phyloP scores from a whole-genome alignment of 2,113 vertebrate species.

The Crotalus tigris region DNA sequence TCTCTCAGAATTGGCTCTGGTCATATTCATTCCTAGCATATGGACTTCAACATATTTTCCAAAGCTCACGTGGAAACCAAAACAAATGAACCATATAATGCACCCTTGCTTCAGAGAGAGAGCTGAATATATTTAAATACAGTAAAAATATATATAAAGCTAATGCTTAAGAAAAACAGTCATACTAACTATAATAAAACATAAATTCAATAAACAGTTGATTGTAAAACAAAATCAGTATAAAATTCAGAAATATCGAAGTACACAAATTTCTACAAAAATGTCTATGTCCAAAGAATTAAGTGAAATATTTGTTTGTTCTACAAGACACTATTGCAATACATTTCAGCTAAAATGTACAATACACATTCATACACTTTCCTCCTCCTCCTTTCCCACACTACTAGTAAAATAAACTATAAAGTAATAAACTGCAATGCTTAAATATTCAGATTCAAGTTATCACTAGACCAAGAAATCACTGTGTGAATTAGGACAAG shows the following conservation, averaged over 20 bases:
- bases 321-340: neutral
- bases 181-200: neutral
- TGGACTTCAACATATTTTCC: neutral
- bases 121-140: neutral
- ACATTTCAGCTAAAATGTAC: neutral
- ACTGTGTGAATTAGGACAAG: neutral
- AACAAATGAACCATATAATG: neutral
- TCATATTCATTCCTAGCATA: neutral
- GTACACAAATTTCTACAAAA: neutral
- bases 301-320: neutral
- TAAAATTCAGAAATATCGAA: neutral
- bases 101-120: neutral
- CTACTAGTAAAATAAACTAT: neutral
- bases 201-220: neutral
- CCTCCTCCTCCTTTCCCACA: neutral
- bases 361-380: neutral
- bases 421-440: neutral
- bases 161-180: neutral
- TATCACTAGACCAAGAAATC: neutral
- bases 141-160: neutral
- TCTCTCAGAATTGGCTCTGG: neutral
- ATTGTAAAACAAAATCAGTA: neutral
- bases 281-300: neutral
- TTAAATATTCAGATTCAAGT: neutral
- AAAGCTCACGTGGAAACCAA: neutral